These are phyloP conservation scores for Volucella inanis DNA, from an alignment of 2,888 invertebrate species.

Conservation along the genomic window DNA sequence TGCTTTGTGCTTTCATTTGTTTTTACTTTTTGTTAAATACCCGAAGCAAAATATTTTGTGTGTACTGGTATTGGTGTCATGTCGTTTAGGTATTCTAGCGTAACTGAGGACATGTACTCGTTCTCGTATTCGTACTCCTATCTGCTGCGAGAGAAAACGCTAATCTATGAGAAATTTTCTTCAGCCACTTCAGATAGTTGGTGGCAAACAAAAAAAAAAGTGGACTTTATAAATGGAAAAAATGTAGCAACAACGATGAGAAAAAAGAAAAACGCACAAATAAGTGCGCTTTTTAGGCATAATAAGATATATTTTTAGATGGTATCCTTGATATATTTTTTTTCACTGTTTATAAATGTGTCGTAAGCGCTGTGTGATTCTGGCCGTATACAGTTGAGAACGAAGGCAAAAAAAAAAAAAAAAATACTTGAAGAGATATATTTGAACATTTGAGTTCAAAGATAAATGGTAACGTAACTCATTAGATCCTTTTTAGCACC, in stretches of 20 bases:
- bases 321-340: constrained; percentile 58
- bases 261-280: constrained; percentile 23
- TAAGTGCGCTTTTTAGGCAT: constrained; percentile 67
- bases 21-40: constrained; percentile 54
- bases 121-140: too few species aligned
- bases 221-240: constrained; percentile 26
- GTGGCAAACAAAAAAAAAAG: constrained; percentile 5
- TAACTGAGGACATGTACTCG: constrained; percentile 60
- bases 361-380: constrained; percentile 23
- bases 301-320: constrained; percentile 67
- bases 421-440: constrained; percentile 3
- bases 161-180: constrained; percentile 64
- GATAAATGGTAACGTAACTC: constrained; percentile 30
- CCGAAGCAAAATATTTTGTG: constrained; percentile 59
- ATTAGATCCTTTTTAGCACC: constrained; percentile 17
- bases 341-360: constrained; percentile 31
- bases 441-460: constrained; percentile 27
- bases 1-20: background rate
- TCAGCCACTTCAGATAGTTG: constrained; percentile 61
- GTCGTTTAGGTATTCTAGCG: constrained; percentile 66
- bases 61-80: constrained; percentile 71
- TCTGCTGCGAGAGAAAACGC: constrained; percentile 47
- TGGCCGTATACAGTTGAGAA: constrained; percentile 9
- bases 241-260: constrained; percentile 33
- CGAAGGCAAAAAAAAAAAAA: background rate